phyloP scores from a whole-genome alignment of 2,888 invertebrate genomes.

The Caenorhabditis becei region DNA sequence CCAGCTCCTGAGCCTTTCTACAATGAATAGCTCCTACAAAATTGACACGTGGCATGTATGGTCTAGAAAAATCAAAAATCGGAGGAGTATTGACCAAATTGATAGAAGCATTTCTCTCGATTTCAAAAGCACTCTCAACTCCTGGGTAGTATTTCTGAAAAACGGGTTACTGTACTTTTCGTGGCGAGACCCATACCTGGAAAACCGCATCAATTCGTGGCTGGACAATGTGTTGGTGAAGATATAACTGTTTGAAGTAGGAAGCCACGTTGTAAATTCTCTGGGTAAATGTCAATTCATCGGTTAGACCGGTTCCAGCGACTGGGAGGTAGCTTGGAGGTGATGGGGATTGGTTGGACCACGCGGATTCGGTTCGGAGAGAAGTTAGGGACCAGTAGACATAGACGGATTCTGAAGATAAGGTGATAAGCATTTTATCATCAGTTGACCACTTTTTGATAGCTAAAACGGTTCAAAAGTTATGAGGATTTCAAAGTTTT shows the following conservation, averaged over 20 bases:
- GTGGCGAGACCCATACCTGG: too few relatives aligned
- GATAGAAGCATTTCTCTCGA: slow-evolving; percentile 81
- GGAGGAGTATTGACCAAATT: slow-evolving; percentile 81
- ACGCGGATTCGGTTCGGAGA: slow-evolving; percentile 81
- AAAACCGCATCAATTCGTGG: slow-evolving; percentile 77
- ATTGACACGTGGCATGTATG: slow-evolving; percentile 81
- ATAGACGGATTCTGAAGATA: slow-evolving; percentile 73
- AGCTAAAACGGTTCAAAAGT: too few relatives aligned
- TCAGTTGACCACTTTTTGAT: too few relatives aligned
- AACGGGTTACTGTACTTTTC: too few relatives aligned
- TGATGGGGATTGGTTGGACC: slow-evolving; percentile 80
- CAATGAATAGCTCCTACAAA: slow-evolving; percentile 81
- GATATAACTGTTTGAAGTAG: slow-evolving; percentile 78
- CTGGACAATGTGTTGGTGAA: slow-evolving; percentile 81
- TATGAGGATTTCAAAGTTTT: too few relatives aligned
- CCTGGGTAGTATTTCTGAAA: slow-evolving; percentile 69
- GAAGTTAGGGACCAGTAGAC: slow-evolving; percentile 81
- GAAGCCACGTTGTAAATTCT: slow-evolving; percentile 76
- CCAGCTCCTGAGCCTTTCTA: slow-evolving; percentile 71
- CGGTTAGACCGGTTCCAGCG: slow-evolving; percentile 80
- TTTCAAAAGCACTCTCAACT: slow-evolving; percentile 72
- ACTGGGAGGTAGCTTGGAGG: slow-evolving; percentile 81
- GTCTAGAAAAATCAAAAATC: slow-evolving; percentile 81
- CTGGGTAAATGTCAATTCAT: slow-evolving; percentile 77
- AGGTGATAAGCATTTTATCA: too few relatives aligned